These are phyloP conservation scores for Lepidotrigona ventralis DNA, from an alignment of 1,140 invertebrate genomes.

Conservation along the genomic window DNA sequence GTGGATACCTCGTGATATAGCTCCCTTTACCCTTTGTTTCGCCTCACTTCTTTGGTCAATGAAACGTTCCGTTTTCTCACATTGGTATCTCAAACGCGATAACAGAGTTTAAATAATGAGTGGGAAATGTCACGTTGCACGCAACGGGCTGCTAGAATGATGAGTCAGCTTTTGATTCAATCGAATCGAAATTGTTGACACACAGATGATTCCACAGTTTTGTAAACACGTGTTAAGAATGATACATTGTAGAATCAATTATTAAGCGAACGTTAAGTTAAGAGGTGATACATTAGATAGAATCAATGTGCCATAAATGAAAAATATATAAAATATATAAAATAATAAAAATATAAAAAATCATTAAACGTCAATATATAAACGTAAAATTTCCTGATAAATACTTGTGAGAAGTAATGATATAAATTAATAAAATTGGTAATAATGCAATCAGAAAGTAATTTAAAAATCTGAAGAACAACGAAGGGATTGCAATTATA, in stretches of 20 bases:
- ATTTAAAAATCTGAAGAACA: constrained; percentile 2
- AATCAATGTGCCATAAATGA: too few relatives aligned
- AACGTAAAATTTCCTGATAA: neutral
- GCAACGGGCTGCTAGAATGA: neutral
- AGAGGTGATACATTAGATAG: too few relatives aligned
- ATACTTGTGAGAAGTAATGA: neutral
- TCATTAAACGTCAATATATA: too few relatives aligned
- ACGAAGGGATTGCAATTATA: constrained; percentile 19
- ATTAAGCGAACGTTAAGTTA: too few relatives aligned
- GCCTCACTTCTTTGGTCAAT: neutral
- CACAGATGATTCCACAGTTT: neutral
- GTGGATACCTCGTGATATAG: neutral
- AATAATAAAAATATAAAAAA: too few relatives aligned
- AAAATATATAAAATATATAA: too few relatives aligned
- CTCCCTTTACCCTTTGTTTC: neutral
- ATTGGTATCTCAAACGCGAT: neutral
- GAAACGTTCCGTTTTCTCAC: neutral
- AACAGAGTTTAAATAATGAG: neutral
- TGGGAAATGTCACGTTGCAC: neutral
- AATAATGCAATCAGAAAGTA: neutral
- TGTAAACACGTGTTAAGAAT: neutral
- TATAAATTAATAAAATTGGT: neutral
- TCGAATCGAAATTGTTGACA: neutral
- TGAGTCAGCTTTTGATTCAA: neutral
- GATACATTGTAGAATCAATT: too few relatives aligned